These are phyloP conservation scores for Urocolius indicus DNA, from an alignment of 2,113 vertebrate species.

Conservation along the genomic window DNA sequence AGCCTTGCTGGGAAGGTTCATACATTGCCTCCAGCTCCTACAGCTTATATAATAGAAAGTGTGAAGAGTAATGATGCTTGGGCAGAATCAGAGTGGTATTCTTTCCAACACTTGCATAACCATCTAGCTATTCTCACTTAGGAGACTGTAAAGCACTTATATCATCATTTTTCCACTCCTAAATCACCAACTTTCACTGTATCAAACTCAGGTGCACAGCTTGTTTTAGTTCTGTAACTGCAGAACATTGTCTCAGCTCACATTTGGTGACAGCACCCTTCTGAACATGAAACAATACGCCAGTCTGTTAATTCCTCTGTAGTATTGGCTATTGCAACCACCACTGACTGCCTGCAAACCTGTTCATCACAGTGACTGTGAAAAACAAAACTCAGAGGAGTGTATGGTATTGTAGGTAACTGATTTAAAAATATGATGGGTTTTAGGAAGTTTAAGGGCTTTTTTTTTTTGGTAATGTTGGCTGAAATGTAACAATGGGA, in stretches of 20 bases:
- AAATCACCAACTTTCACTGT: not conserved
- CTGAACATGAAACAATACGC: not conserved
- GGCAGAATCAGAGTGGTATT: not conserved
- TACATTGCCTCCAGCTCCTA: not conserved
- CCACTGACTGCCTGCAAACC: not conserved
- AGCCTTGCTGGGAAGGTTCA: not conserved
- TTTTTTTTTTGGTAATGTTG: not conserved
- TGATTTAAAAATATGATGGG: not conserved
- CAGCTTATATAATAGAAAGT: fast-evolving
- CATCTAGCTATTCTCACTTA: fast-evolving
- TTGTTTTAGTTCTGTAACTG: not conserved
- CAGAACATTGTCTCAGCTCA: not conserved
- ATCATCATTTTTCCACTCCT: fast-evolving
- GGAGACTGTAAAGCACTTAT: not conserved
- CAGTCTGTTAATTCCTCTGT: not conserved
- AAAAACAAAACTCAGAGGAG: not conserved
- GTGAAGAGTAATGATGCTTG: not conserved
- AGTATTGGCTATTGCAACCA: not conserved
- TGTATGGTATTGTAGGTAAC: not conserved
- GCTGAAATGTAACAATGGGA: not conserved
- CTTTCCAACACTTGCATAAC: fast-evolving
- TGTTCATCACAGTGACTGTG: not conserved
- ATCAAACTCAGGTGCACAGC: not conserved
- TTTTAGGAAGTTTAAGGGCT: not conserved
- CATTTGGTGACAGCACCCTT: not conserved